Evolutionary conservation across 1,140 invertebrate species (phyloP), one percentile per base, ranked within the genome.

Genomic region (Caerostris darwini): DNA sequence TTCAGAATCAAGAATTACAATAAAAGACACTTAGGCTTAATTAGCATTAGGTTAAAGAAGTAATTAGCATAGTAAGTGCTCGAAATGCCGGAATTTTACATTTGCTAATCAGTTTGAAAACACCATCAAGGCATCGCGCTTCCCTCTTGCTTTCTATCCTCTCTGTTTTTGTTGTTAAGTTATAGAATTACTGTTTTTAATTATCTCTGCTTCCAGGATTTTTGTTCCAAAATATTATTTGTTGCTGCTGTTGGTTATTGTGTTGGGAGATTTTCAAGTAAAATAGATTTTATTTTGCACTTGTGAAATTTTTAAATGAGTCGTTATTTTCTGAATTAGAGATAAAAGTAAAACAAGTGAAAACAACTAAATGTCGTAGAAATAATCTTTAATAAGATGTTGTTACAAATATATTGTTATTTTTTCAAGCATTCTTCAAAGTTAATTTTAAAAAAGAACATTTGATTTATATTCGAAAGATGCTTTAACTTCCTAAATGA

Each of bases 121-220:
- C 7, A 3, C 0, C 67, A 19, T 17, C n/a, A n/a, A n/a, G n/a
- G n/a, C n/a, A n/a, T n/a, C n/a, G n/a, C n/a, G n/a, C n/a, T n/a
- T n/a, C n/a, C n/a, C n/a, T n/a, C 12, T 50, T 10, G 4, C 7
- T 4, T 10, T 71, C n/a, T 34, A 10, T 71, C 4, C 0, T 19
- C 7, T 71, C 2, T 50, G 69, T 19, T 5, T 71, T 71, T 6
- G 17, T 10, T 61, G 59, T 10, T 8, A 71, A 71, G 19, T 71
- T 71, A 71, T 71, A 71, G 34, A 71, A 71, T 71, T 71, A 71
- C 69, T 71, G 69, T 71, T 71, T 71, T 8, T 8, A 50, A 71
- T 71, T 71, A 71, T 34, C n/a, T 71, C 34, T 7, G 69, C 10
- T 71, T 50, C 69, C 10, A 69, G n/a, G 67, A 17, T n/a, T 69